A percentile compares a stretch with the other conserved stretches of the same genome.
Evolutionary conservation across 2,888 invertebrate species (phyloP).

Genomic region (Cheilosia vulpina): DNA sequence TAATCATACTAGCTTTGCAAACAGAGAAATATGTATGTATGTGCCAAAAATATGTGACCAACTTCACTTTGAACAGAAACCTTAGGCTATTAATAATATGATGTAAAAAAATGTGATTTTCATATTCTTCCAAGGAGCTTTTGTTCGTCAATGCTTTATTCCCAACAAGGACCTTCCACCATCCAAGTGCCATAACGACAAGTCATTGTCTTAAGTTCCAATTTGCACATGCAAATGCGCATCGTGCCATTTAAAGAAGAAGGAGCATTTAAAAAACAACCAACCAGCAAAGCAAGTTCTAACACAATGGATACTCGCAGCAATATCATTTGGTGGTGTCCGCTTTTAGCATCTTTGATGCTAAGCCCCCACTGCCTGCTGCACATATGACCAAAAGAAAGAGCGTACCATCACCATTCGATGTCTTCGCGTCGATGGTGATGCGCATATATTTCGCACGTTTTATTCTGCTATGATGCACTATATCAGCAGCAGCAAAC

Average conservation of each 20-base stretch:
- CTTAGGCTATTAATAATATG: too few species aligned
- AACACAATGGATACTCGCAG: conserved; percentile 25
- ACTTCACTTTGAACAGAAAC: too few species aligned
- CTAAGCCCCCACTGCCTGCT: background rate
- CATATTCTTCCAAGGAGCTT: background rate
- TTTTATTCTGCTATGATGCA: conserved; percentile 23
- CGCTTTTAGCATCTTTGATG: background rate
- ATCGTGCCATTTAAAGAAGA: conserved; percentile 23
- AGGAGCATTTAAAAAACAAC: conserved; percentile 1
- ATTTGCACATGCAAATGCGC: conserved; percentile 49
- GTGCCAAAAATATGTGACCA: too few species aligned
- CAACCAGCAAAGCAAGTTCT: conserved; percentile 7
- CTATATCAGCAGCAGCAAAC: conserved; percentile 17
- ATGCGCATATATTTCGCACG: conserved; percentile 50
- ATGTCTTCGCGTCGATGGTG: conserved; percentile 9
- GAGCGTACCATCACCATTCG: conserved; percentile 11
- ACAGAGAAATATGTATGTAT: too few species aligned
- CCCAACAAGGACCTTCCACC: conserved; percentile 2
- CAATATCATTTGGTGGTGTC: conserved; percentile 17
- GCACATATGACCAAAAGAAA: conserved; percentile 11
- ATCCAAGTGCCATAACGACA: conserved; percentile 29
- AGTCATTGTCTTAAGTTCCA: conserved; percentile 46
- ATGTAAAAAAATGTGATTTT: background rate
- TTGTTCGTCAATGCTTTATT: background rate
- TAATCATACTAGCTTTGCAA: too few species aligned